Conservation (phyloP, 2,888 invertebrate species). For the Idaea dimidiata region DNA sequence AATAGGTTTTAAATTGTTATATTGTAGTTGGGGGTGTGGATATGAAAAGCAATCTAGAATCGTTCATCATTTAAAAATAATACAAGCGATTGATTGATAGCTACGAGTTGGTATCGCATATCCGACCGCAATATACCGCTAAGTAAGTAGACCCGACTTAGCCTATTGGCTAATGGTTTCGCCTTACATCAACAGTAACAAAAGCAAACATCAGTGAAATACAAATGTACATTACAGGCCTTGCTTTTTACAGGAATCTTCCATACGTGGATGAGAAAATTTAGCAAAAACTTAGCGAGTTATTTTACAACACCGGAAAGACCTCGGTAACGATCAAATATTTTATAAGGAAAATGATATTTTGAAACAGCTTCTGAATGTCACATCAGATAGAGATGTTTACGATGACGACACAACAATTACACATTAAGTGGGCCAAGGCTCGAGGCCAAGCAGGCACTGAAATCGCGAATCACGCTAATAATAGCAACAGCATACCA, state of each 20-base stretch:
- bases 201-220: not conserved
- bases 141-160: not conserved
- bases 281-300: not conserved
- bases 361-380: not conserved
- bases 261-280: too few species aligned
- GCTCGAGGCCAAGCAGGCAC: constrained; percentile 5
- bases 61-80: not conserved
- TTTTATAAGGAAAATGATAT: not conserved
- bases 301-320: not conserved
- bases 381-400: constrained; percentile 15
- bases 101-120: constrained; percentile 46
- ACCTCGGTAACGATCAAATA: not conserved
- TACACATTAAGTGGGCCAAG: constrained; percentile 18
- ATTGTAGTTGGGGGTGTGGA: not conserved
- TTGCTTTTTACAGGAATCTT: too few species aligned
- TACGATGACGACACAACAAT: constrained; percentile 14
- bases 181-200: not conserved
- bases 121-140: constrained; percentile 53
- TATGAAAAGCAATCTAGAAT: not conserved
- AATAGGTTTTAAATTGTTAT: constrained; percentile 10
- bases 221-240: too few species aligned
- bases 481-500: not conserved
- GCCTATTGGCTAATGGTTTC: not conserved
- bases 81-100: constrained; percentile 42
- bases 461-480: constrained; percentile 1